A percentile compares a stretch with the other conserved stretches of the same genome.
Conservation (phyloP, 37 sponge, comb jelly and placozoan genomes). For the Agelas oroides region DNA sequence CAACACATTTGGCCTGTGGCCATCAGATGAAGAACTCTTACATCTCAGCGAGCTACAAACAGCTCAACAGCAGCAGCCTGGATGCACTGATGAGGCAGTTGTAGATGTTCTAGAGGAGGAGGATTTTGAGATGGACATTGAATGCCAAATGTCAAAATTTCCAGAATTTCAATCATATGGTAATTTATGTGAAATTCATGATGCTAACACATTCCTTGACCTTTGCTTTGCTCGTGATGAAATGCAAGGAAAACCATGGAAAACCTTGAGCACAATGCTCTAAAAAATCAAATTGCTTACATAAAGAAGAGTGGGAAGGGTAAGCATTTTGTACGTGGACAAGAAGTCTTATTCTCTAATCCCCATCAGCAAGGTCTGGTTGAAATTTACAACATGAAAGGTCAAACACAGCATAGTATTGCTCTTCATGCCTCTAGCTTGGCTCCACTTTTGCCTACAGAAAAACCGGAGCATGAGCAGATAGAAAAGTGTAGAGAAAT, state of each 20-base stretch:
- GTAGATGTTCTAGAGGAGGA: not conserved
- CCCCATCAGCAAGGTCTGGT: slow-evolving; percentile 20
- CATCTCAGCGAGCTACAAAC: too few species aligned
- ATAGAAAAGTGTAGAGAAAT: too few species aligned
- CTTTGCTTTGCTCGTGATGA: not conserved
- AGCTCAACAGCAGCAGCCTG: too few species aligned
- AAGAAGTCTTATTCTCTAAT: slow-evolving; percentile 6
- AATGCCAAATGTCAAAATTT: not conserved
- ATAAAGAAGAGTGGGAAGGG: not conserved
- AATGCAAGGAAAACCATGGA: not conserved
- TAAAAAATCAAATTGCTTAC: slow-evolving; percentile 4
- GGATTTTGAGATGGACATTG: not conserved
- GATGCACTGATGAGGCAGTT: not conserved
- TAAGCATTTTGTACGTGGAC: not conserved
- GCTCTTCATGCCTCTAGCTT: too few species aligned
- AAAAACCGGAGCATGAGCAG: too few species aligned
- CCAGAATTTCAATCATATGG: too few species aligned
- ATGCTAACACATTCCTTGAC: not conserved
- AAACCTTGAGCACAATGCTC: not conserved
- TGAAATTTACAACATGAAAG: not conserved
- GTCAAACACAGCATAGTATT: not conserved
- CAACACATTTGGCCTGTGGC: too few species aligned
- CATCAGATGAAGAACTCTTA: too few species aligned
- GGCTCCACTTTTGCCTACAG: too few species aligned
- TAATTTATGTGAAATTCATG: not conserved